Conservation (phyloP, 2,113 vertebrate species). For the Eurypyga helias region DNA sequence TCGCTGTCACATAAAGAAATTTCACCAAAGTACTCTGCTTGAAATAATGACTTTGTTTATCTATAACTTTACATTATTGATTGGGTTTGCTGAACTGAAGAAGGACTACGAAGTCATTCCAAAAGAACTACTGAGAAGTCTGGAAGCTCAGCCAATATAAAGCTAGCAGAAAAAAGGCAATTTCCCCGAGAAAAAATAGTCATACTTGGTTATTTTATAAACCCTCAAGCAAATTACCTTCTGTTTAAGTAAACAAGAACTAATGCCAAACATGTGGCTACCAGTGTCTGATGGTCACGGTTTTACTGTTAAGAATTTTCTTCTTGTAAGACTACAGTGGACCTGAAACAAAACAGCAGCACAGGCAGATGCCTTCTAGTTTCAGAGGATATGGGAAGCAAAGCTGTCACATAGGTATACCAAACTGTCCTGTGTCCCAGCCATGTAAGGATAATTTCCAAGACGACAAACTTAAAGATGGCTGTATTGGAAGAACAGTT, state of each 20-base stretch:
- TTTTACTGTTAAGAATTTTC: not conserved
- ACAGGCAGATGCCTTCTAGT: not conserved
- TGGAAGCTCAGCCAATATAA: not conserved
- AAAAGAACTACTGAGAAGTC: not conserved
- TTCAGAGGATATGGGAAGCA: not conserved
- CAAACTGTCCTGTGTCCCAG: not conserved
- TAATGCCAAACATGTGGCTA: not conserved
- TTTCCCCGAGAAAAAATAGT: constrained; percentile 3
- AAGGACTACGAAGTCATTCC: not conserved
- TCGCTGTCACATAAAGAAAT: not conserved
- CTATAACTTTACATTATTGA: constrained; percentile 44
- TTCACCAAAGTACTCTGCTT: not conserved
- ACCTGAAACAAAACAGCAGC: not conserved
- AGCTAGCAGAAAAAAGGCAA: not conserved
- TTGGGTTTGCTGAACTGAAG: constrained; percentile 16
- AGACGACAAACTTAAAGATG: not conserved
- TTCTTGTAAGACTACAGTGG: not conserved
- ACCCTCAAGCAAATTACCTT: not conserved
- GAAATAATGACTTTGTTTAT: constrained; percentile 50
- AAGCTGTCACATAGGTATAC: not conserved
- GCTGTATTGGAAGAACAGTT: not conserved
- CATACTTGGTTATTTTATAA: constrained; percentile 19
- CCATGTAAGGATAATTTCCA: not conserved
- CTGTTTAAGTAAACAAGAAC: not conserved
- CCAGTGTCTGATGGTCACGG: not conserved